phyloP scores from a whole-genome alignment of 1,140 invertebrate species.

The Lepidurus arcticus region DNA sequence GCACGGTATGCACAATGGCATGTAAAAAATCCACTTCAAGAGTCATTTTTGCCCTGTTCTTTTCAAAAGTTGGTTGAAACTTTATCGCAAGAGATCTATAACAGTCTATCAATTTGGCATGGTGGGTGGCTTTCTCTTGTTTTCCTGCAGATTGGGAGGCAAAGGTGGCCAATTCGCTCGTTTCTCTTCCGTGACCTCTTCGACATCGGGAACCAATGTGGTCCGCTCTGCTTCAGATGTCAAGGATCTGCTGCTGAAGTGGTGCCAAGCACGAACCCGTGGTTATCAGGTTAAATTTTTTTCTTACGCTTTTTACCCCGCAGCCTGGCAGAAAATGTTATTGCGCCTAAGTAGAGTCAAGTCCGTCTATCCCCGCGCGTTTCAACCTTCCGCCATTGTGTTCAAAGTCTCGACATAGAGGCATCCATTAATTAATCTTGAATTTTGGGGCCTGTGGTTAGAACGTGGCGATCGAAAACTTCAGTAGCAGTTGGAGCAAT shows the following conservation, averaged over 20 bases:
- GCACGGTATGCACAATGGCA: constrained; percentile 6
- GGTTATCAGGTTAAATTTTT: constrained; percentile 78
- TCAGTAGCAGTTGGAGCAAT: constrained; percentile 92
- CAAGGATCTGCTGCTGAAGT: constrained; percentile 90
- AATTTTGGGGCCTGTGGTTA: constrained; percentile 45
- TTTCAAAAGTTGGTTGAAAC: no score
- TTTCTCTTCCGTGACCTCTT: constrained; percentile 18
- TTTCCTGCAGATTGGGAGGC: neutral
- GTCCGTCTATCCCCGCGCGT: neutral
- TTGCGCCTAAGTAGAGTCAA: neutral
- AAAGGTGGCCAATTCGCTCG: neutral
- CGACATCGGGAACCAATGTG: constrained; percentile 44
- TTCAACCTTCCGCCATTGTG: constrained; percentile 20
- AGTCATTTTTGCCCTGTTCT: no score
- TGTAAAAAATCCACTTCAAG: neutral
- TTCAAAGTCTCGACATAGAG: neutral
- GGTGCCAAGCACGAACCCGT: constrained; percentile 92
- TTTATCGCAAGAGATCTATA: no score
- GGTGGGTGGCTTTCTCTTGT: neutral
- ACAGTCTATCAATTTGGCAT: neutral
- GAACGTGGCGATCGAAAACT: constrained; percentile 94
- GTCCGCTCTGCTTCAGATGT: constrained; percentile 82
- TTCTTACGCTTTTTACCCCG: neutral
- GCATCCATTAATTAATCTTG: neutral
- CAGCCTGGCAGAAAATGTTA: no score